Evolutionary conservation across 2,797 vertebrate species (phyloP).

Genomic region (Tauraco hartlaubi): DNA sequence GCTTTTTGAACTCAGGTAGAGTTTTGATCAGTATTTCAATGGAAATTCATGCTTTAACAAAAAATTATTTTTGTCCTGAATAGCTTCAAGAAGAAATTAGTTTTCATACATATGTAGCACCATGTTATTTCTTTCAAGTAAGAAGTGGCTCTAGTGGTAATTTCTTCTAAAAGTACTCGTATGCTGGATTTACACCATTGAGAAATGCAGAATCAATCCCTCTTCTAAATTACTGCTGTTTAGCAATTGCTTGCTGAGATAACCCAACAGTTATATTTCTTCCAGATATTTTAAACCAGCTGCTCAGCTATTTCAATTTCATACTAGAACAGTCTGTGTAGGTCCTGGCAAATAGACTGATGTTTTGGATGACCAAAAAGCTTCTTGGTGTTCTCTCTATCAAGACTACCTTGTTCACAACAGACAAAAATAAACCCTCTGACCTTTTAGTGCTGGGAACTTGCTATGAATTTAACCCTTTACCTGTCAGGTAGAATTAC

Average conservation of each 20-base stretch:
- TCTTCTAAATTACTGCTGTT: not conserved
- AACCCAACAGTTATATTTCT: not conserved
- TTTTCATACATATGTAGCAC: not conserved
- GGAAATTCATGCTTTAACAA: not conserved
- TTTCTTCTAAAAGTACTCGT: not conserved
- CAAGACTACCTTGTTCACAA: not conserved
- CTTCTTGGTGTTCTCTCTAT: not conserved
- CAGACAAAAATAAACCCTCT: not conserved
- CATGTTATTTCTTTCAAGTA: not conserved
- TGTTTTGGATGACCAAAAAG: not conserved
- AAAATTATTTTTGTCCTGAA: not conserved
- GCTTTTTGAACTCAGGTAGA: not conserved
- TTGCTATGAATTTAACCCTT: not conserved
- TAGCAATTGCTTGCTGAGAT: not conserved
- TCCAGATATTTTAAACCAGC: not conserved
- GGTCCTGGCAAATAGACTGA: not conserved
- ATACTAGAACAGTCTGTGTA: not conserved
- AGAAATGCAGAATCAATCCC: not conserved
- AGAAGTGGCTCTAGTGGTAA: not conserved
- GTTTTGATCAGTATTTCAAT: not conserved
- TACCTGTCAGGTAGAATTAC: not conserved
- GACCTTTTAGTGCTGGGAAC: not conserved
- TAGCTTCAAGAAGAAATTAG: not conserved
- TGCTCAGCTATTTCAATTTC: not conserved
- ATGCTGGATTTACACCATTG: not conserved